Conservation (phyloP, 2,113 vertebrate species). For the Daphoenositta chrysoptera region DNA sequence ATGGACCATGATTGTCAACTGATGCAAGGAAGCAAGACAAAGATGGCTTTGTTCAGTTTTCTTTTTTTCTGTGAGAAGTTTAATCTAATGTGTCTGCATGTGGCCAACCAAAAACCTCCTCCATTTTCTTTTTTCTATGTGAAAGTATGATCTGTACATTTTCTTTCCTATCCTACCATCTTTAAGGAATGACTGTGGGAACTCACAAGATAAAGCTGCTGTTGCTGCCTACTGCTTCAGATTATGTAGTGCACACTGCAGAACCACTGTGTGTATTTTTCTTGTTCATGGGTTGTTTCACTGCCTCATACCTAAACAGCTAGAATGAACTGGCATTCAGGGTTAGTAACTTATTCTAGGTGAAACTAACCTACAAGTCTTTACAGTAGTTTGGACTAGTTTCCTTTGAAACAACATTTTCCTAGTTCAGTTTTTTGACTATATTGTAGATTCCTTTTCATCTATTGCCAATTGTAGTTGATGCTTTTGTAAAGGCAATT, state of each 20-base stretch:
- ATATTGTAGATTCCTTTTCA: neutral
- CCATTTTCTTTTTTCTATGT: neutral
- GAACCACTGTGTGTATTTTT: conserved; percentile 83
- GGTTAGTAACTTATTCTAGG: conserved; percentile 68
- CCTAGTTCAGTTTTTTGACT: neutral
- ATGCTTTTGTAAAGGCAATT: neutral
- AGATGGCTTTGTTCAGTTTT: conserved; percentile 61
- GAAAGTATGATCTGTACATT: neutral
- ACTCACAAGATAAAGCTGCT: conserved; percentile 75
- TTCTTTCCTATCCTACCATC: neutral
- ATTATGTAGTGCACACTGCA: conserved; percentile 80
- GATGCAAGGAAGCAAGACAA: conserved; percentile 59
- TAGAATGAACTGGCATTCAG: conserved; percentile 78
- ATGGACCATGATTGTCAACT: conserved; percentile 50
- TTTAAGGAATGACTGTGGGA: conserved; percentile 7
- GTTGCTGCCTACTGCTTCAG: conserved; percentile 74
- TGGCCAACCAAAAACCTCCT: conserved; percentile 43
- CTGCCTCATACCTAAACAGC: conserved; percentile 81
- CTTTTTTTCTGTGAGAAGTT: neutral
- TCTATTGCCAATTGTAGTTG: neutral
- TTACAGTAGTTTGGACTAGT: conserved; percentile 25
- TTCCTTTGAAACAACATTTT: conserved; percentile 31
- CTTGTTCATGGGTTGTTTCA: conserved; percentile 83
- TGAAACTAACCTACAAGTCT: conserved; percentile 53
- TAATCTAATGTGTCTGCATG: neutral